phyloP scores from a whole-genome alignment of 2,888 invertebrate genomes.

The Netelia virgata region DNA sequence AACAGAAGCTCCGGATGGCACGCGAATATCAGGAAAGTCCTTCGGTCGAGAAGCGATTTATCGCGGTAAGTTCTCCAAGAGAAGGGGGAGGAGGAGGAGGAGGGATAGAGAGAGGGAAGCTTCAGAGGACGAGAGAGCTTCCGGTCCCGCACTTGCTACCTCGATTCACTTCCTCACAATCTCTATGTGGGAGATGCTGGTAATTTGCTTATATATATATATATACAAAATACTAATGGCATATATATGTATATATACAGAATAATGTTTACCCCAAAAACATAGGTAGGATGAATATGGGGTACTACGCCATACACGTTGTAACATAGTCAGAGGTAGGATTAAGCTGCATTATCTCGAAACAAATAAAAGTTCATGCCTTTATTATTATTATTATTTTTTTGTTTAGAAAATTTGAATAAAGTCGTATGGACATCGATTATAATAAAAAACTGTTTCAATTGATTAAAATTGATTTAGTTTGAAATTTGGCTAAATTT shows the following conservation, averaged over 20 bases:
- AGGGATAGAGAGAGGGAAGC: background rate
- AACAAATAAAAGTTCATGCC: background rate
- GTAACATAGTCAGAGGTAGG: background rate
- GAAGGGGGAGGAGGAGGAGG: too few species aligned
- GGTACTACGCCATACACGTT: background rate
- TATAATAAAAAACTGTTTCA: too few species aligned
- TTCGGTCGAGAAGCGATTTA: conserved; percentile 44
- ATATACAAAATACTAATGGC: too few species aligned
- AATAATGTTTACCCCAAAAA: background rate
- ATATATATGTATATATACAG: background rate
- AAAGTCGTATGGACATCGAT: too few species aligned
- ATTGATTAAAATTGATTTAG: too few species aligned
- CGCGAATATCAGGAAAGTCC: conserved; percentile 53
- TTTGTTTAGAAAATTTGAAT: too few species aligned
- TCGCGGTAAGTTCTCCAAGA: conserved; percentile 25
- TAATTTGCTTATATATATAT: background rate
- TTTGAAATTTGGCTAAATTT: too few species aligned
- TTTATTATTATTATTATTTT: too few species aligned
- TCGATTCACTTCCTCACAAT: conserved; percentile 42
- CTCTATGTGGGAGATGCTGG: background rate
- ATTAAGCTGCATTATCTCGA: background rate
- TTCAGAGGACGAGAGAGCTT: conserved; percentile 43
- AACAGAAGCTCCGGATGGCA: conserved; percentile 44
- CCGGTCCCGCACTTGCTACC: conserved; percentile 36
- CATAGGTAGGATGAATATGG: background rate